Percentiles rank a stretch among this genome's conserved stretches.
phyloP scores from a whole-genome alignment of 2,888 invertebrate species.

The Phytoseiulus persimilis region DNA sequence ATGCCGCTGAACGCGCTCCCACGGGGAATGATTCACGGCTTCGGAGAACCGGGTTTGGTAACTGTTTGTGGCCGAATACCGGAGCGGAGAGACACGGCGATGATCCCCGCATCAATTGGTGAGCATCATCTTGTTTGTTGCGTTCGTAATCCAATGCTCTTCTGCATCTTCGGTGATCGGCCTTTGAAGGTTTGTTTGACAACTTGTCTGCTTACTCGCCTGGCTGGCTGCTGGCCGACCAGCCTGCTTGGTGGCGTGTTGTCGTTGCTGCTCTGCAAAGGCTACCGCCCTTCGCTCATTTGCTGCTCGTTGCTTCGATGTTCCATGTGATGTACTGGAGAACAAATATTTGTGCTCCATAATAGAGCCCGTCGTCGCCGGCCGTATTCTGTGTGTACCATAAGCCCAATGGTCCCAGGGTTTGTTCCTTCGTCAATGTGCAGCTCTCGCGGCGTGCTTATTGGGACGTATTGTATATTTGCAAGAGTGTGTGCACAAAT shows the following conservation, averaged over 20 bases:
- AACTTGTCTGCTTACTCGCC: not conserved
- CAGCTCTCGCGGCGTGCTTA: not conserved
- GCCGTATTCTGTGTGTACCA: not conserved
- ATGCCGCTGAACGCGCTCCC: too few species aligned
- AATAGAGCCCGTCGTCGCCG: not conserved
- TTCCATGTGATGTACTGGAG: not conserved
- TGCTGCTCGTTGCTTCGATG: conserved; percentile 5
- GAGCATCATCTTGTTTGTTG: not conserved
- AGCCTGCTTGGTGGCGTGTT: not conserved
- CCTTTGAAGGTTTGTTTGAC: not conserved
- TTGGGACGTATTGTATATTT: not conserved
- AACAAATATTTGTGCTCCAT: not conserved
- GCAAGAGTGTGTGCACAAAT: not conserved
- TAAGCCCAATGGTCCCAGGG: not conserved
- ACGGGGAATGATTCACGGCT: too few species aligned
- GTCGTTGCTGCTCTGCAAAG: not conserved
- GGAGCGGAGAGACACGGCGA: too few species aligned
- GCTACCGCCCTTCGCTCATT: not conserved
- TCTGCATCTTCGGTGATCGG: not conserved
- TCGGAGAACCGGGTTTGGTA: too few species aligned
- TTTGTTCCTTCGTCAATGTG: not conserved
- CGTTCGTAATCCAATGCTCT: not conserved
- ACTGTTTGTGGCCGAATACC: too few species aligned
- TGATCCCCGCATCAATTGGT: too few species aligned
- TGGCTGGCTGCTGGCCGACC: not conserved